Evolutionary conservation across 2,888 invertebrate species (phyloP), one percentile per base, ranked within the genome.

Genomic region (Lochmaea crataegi): DNA sequence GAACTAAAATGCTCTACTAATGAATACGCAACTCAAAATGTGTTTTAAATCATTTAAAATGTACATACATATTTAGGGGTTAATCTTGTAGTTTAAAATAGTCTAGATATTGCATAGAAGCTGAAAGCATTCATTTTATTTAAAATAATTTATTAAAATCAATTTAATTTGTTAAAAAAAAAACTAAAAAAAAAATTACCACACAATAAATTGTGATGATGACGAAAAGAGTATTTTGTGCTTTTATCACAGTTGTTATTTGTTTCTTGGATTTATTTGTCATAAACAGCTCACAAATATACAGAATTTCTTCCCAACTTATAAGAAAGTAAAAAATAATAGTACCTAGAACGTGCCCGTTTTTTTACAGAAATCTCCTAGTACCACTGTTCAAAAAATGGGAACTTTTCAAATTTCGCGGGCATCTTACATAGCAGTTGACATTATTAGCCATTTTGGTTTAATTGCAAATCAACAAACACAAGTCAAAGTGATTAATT

Each of bases 221-320:
- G 64, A n/a, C n/a, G n/a, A n/a, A 76, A 77, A 81, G 80, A 81
- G 81, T 81, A 81, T 81, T 82, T 82, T 82, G 82, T 82, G 82
- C 80, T 80, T 80, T 79, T 83, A 84, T 84, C 84, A 84, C 84
- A 84, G 84, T 81, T 84, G 83, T 84, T 84, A 81, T 78, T 80
- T 80, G 77, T 77, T 79, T 74, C 76, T 53, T 70, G 65, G 69
- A 75, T 80, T 53, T 80, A 78, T 78, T 79, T 79, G 79, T 79
- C 80, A 79, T 76, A 75, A 75, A 76, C 76, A 79, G 79, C 79
- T 77, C 78, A 75, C 75, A 74, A 70, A 69, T 70, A 63, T 68
- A 73, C 66, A 66, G 7, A 66, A 69, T 73, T 63, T 72, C 71
- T 63, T 70, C 72, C 58, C n/a, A 73, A 66, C n/a, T 71, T 51